phyloP scores from a whole-genome alignment of 2,113 vertebrate genomes.

The Mellivora capensis region DNA sequence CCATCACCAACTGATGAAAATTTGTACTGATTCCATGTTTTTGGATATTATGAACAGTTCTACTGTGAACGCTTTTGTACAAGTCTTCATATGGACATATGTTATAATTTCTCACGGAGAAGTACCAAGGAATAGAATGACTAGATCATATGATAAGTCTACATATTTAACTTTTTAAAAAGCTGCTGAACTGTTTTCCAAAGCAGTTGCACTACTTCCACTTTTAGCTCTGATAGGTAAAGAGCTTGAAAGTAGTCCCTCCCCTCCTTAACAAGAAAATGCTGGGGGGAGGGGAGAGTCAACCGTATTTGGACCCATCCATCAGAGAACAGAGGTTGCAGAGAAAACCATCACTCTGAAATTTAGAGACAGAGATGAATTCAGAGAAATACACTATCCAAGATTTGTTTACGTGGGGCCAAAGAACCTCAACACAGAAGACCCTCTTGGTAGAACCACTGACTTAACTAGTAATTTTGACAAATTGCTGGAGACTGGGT shows the following conservation, averaged over 20 bases:
- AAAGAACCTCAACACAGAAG: not conserved
- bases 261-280: not conserved
- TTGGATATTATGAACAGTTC: not conserved
- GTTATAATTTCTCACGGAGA: not conserved
- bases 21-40: not conserved
- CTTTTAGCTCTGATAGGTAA: not conserved
- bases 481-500: not conserved
- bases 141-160: not conserved
- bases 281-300: fast-evolving
- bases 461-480: not conserved
- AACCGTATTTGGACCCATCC: not conserved
- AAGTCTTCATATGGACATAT: not conserved
- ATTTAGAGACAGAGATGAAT: not conserved
- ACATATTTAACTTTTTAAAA: not conserved
- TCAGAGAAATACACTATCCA: not conserved
- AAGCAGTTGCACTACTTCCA: not conserved
- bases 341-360: not conserved
- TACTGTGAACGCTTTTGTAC: not conserved
- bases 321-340: not conserved
- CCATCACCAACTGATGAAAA: not conserved
- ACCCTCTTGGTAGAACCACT: not conserved
- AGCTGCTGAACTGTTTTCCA: not conserved
- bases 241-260: not conserved
- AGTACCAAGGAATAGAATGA: not conserved
- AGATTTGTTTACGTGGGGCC: not conserved